These are phyloP conservation scores for Iselma pallidipennis DNA, from an alignment of 2,888 invertebrate species.

Conservation along the genomic window DNA sequence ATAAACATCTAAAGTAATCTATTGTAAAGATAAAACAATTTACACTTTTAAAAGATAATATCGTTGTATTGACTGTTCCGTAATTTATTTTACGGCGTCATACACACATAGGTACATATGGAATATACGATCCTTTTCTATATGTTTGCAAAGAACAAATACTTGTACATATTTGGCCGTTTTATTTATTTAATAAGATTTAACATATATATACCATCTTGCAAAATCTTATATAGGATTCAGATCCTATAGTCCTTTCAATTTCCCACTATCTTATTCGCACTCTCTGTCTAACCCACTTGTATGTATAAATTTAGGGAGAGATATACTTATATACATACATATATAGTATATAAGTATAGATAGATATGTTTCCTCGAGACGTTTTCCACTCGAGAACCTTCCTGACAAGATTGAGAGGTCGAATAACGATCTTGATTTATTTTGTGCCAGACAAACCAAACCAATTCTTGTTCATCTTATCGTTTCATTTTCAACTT, in stretches of 20 bases:
- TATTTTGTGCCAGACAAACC: slow-evolving; percentile 4
- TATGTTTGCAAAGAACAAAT: slow-evolving; percentile 23
- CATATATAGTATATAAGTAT: no score
- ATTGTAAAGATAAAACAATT: slow-evolving; percentile 37
- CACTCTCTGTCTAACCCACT: neutral
- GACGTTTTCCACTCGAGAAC: slow-evolving; percentile 9
- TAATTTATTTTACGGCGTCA: slow-evolving; percentile 29
- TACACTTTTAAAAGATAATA: slow-evolving; percentile 34
- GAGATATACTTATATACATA: neutral
- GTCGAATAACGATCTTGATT: slow-evolving; percentile 13
- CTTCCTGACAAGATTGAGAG: slow-evolving; percentile 11
- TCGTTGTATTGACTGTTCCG: slow-evolving; percentile 25
- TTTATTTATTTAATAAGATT: slow-evolving; percentile 27
- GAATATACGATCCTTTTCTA: slow-evolving; percentile 11
- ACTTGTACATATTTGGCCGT: slow-evolving; percentile 25
- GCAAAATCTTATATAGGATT: slow-evolving; percentile 14
- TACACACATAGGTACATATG: neutral
- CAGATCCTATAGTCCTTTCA: neutral
- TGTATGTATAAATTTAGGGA: neutral
- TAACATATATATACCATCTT: slow-evolving; percentile 23
- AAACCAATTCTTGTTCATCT: slow-evolving; percentile 4
- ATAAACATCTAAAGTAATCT: slow-evolving; percentile 29
- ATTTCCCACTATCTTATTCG: neutral
- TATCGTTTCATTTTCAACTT: neutral
- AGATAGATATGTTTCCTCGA: slow-evolving; percentile 1